phyloP scores from a whole-genome alignment of 2,888 invertebrate species.

The Apotomis turbidana region DNA sequence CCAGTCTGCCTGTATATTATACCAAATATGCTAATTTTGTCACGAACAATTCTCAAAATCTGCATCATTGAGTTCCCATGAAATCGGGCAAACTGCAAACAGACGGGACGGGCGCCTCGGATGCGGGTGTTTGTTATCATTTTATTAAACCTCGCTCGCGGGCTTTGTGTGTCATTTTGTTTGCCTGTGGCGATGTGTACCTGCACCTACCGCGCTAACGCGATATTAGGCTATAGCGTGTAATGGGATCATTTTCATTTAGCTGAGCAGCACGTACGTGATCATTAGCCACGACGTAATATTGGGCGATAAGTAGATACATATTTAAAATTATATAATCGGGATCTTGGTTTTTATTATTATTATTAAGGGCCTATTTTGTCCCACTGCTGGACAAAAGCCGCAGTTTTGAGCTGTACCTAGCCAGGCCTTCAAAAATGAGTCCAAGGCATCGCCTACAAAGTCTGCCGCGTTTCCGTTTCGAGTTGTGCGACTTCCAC shows the following conservation, averaged over 20 bases:
- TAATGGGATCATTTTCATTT: constrained; percentile 36
- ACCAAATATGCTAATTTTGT: too few species aligned
- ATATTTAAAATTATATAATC: too few species aligned
- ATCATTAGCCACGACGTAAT: constrained; percentile 25
- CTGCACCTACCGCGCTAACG: constrained; percentile 6
- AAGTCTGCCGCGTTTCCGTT: too few species aligned
- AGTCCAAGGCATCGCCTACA: too few species aligned
- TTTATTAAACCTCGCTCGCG: constrained; percentile 22
- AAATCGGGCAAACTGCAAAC: constrained; percentile 14
- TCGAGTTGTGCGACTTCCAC: too few species aligned
- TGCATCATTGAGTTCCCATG: constrained; percentile 23
- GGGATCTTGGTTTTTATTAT: too few species aligned
- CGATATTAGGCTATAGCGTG: constrained; percentile 19
- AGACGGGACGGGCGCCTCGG: neutral
- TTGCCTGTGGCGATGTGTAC: constrained; percentile 13
- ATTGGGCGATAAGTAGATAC: constrained; percentile 1
- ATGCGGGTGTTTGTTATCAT: constrained; percentile 30
- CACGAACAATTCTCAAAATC: neutral
- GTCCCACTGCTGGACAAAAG: too few species aligned
- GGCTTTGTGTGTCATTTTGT: constrained; percentile 18
- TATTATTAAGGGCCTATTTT: too few species aligned
- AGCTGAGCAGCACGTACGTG: constrained; percentile 28
- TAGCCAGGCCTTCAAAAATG: too few species aligned
- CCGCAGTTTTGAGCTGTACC: too few species aligned
- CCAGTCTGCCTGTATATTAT: too few species aligned